Base-by-base conservation (phyloP, 2,113 vertebrate species). In the Chaetodon trifascialis region DNA sequence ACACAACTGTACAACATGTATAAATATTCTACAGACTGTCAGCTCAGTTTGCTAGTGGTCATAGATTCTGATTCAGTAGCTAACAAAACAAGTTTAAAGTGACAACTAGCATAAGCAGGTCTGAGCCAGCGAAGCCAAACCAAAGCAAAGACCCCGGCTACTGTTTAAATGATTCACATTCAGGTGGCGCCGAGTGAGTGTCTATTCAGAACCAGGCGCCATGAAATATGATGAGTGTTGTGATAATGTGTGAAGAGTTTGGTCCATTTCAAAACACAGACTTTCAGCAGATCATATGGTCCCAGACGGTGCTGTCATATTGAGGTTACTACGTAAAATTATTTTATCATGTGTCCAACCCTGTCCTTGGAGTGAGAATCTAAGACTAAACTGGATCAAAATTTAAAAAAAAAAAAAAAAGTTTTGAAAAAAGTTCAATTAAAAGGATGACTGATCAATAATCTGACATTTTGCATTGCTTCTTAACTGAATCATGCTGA, bases 1-100 rank as follows among this genome's bases (percentile, higher is more conserved):
- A 69, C 60, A 82, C 58, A 63, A 70, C 78, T 73, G 69, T 82
- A 73, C 62, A 87, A 75, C 49, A 79, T 66, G 68, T 74, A 69
- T 36, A 84, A 30, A 82, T 19, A 58, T 38, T 64, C 73, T 74
- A 68, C 47, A 46, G 62, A 30, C 23, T 30, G 40, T 42, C 15
- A 38, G 77, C 75, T 72, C 58, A 34, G 64, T 21, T 25, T 17
- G 36, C 54, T 75, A 83, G 82, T 81, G 83, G 78, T 89, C 80
- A 83, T n/a, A 9, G 11, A 42, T 34, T 47, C 47, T 56, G 44
- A 82, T 65, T 63, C 72, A 74, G 79, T 70, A 83, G 64, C 72
- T 58, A 70, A 25, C 0, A 67, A 42, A 42, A 79, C 5, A 17
- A 11, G 30, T 38, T 52, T 80, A 17, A 62, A 66, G 58, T 69